Percentiles rank a stretch among this genome's conserved stretches.
These are phyloP conservation scores for Pygmarrhopalites habei DNA, from an alignment of 1,140 invertebrate genomes.

Conservation along the genomic window DNA sequence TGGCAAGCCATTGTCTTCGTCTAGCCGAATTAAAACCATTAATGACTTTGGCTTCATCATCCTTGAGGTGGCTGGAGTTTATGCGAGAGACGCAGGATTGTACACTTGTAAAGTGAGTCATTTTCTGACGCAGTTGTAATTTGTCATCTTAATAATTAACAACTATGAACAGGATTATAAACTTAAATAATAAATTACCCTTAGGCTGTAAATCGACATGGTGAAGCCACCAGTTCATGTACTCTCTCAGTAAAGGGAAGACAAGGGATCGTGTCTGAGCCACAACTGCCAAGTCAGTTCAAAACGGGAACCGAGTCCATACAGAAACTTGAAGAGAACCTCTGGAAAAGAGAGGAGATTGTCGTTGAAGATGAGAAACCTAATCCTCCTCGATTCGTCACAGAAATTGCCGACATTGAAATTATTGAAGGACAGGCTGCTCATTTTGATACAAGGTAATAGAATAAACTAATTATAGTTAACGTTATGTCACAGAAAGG, in stretches of 20 bases:
- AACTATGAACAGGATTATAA: too few relatives aligned
- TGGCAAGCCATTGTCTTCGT: conserved; percentile 77
- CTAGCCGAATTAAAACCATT: conserved; percentile 81
- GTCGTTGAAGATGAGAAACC: conserved; percentile 71
- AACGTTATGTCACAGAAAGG: not conserved
- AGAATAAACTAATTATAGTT: too few relatives aligned
- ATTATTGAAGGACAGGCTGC: conserved; percentile 76
- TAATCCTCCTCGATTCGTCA: conserved; percentile 62
- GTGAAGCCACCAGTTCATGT: conserved; percentile 78
- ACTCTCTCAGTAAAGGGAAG: conserved; percentile 74
- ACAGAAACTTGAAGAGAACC: conserved; percentile 78
- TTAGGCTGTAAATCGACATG: conserved; percentile 76
- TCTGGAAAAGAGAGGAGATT: conserved; percentile 80
- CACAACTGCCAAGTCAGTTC: conserved; percentile 80
- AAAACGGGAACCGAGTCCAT: conserved; percentile 78
- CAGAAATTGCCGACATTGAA: conserved; percentile 74
- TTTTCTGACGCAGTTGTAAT: too few relatives aligned
- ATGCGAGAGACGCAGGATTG: conserved; percentile 75
- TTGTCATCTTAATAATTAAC: too few relatives aligned
- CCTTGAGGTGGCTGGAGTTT: conserved; percentile 78
- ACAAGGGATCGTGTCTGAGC: conserved; percentile 80
- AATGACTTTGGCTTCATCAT: conserved; percentile 92
- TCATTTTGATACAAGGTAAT: conserved; percentile 89
- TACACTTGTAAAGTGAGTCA: conserved; percentile 69
- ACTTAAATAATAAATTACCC: too few relatives aligned